Percentiles rank a stretch among this genome's conserved stretches.
phyloP scores from a whole-genome alignment of 2,888 invertebrate species.

The Plebejus melissa region DNA sequence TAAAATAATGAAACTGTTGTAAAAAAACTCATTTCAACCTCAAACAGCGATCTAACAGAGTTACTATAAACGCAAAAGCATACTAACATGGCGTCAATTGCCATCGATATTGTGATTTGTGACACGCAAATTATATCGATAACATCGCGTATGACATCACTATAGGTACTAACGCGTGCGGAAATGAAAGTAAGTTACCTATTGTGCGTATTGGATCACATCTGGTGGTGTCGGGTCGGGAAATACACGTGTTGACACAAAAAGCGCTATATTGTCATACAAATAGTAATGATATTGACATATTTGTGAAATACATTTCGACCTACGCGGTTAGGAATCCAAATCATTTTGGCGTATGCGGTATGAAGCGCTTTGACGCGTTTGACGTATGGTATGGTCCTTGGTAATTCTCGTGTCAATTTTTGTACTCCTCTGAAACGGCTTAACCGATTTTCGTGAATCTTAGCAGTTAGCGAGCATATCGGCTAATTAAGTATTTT shows the following conservation, averaged over 20 bases:
- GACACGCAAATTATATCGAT: neutral
- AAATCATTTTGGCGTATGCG: too few relatives aligned
- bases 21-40: too few relatives aligned
- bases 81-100: neutral
- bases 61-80: neutral
- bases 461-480: too few relatives aligned
- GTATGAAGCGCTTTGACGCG: too few relatives aligned
- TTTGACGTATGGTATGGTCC: too few relatives aligned
- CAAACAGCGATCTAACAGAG: neutral
- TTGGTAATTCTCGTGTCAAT: too few relatives aligned
- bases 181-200: constrained; percentile 50
- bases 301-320: neutral
- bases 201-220: constrained; percentile 32
- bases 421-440: too few relatives aligned
- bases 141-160: neutral
- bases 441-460: too few relatives aligned
- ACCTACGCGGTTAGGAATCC: neutral
- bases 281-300: constrained; percentile 5
- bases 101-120: neutral
- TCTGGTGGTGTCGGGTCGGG: constrained; percentile 23
- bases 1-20: too few relatives aligned
- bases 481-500: neutral
- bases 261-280: constrained; percentile 8
- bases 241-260: constrained; percentile 12
- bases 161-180: constrained; percentile 32